A percentile compares a stretch with the other conserved stretches of the same genome.
Evolutionary conservation across 2,797 vertebrate genomes (phyloP).

Genomic region (Rousettus madagascariensis): DNA sequence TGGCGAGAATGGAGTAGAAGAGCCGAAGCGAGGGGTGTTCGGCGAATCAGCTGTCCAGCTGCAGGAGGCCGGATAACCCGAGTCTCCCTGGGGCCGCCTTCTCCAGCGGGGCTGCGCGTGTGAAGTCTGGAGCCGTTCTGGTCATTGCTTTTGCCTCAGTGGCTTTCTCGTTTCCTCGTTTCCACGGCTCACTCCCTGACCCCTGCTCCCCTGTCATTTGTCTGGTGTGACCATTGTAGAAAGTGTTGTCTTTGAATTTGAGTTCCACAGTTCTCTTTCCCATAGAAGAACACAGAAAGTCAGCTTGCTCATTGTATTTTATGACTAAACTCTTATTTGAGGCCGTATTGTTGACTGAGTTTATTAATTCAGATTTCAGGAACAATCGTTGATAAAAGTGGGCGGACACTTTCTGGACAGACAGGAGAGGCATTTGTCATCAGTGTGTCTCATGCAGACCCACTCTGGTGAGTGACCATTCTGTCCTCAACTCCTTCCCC

Average conservation of each 20-base stretch:
- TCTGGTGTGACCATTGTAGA: not conserved
- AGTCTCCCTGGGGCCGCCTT: not conserved
- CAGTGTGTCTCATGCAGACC: conserved; percentile 92
- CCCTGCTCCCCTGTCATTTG: not conserved
- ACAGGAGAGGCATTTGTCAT: conserved; percentile 97
- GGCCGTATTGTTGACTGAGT: not conserved
- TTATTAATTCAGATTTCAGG: conserved; percentile 91
- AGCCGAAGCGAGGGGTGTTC: not conserved
- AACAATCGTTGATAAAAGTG: conserved; percentile 97
- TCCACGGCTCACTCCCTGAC: not conserved
- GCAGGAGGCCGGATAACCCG: not conserved
- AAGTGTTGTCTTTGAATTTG: not conserved
- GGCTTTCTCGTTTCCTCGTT: not conserved
- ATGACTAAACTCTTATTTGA: not conserved
- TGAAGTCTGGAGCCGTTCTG: not conserved
- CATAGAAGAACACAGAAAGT: not conserved
- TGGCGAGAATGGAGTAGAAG: not conserved
- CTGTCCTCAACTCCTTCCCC: not conserved
- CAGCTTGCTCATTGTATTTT: not conserved
- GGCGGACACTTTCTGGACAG: conserved; percentile 96
- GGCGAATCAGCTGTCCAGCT: not conserved
- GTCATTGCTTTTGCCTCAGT: not conserved
- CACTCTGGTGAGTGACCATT: conserved; percentile 91
- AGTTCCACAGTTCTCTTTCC: not conserved
- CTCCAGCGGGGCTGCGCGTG: not conserved